Evolutionary conservation across 2,113 vertebrate genomes (phyloP).

Genomic region (Macquaria australasica): DNA sequence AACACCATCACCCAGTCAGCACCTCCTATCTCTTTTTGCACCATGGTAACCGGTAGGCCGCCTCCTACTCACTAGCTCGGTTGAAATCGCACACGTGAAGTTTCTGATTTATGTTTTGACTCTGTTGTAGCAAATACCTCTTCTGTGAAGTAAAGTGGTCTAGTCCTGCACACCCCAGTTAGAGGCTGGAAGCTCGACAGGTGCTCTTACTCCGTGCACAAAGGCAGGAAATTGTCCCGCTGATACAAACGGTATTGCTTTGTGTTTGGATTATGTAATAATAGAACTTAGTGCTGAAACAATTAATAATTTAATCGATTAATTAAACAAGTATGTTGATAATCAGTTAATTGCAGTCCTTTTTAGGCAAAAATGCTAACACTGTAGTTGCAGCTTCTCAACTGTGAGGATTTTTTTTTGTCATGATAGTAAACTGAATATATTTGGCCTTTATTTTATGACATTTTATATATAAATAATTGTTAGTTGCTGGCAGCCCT

Average conservation of each 20-base stretch:
- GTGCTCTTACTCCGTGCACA: conserved; percentile 24
- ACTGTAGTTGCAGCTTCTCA: background rate
- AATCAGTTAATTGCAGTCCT: background rate
- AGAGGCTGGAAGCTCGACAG: conserved; percentile 13
- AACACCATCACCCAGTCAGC: conserved; percentile 45
- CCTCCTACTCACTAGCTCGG: conserved; percentile 46
- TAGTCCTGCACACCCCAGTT: background rate
- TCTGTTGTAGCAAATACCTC: conserved; percentile 24
- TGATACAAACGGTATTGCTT: background rate
- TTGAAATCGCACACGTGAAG: conserved; percentile 25
- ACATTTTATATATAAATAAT: too few relatives aligned
- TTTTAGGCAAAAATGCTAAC: background rate
- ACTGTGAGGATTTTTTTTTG: background rate
- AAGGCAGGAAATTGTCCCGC: conserved; percentile 27
- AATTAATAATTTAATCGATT: background rate
- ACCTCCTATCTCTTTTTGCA: conserved; percentile 42
- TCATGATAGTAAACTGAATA: background rate
- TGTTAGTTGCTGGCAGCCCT: too few relatives aligned
- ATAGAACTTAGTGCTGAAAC: conserved; percentile 5
- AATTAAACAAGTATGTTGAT: background rate
- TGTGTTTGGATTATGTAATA: background rate
- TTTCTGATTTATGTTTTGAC: conserved; percentile 39
- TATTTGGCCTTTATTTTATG: background rate
- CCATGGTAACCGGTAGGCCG: conserved; percentile 53
- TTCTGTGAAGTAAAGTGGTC: conserved; percentile 1